Evolutionary conservation across 2,797 vertebrate genomes (phyloP), one percentile per base, ranked within the genome.

Genomic region (Syncerus caffer): DNA sequence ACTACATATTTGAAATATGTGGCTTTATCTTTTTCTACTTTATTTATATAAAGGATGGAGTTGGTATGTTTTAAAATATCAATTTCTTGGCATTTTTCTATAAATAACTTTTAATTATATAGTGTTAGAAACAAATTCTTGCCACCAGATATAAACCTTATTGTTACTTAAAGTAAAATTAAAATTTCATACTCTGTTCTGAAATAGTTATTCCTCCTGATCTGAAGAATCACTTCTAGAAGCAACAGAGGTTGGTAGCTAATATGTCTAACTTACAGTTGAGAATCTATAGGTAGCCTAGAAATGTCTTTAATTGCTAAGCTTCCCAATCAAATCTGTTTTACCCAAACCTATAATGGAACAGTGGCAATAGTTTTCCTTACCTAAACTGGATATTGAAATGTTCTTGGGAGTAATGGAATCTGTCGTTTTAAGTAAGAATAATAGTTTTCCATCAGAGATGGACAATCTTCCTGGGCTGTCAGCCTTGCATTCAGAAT

Each of bases 31-130:
- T 47, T 89, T 47, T 82, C 89, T 42, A 62, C 31, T 87, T 93
- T 64, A 47, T 96, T 90, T 55, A 92, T 90, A 27, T 50, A 95
- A 98, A 89, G 53, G 58, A 67, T 19, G 62, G 62, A 89, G 42
- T 86, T 82, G 89, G 79, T 96, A 82, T 95, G 96, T 82, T 96
- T 96, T 87, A 96, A 82, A 94, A 58, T 96, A 96, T 57, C 93
- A 85, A 90, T 94, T 90, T 90, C 90, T 89, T 94, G 50, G 50
- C 2, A 14, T 58, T 93, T 96, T 97, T 94, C 86, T 88, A 38
- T 96, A 97, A 97, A 96, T 95, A 93, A 96, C 96, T 84, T 96
- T 96, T 97, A 96, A 96, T 95, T 96, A 93, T 31, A 84, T 45
- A 83, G 27, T 55, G 47, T 97, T 95, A 97, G 86, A 96, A 97